Percentiles rank a stretch among this genome's conserved stretches.
phyloP scores from a whole-genome alignment of 2,797 vertebrate genomes.

The Sus cebifrons region DNA sequence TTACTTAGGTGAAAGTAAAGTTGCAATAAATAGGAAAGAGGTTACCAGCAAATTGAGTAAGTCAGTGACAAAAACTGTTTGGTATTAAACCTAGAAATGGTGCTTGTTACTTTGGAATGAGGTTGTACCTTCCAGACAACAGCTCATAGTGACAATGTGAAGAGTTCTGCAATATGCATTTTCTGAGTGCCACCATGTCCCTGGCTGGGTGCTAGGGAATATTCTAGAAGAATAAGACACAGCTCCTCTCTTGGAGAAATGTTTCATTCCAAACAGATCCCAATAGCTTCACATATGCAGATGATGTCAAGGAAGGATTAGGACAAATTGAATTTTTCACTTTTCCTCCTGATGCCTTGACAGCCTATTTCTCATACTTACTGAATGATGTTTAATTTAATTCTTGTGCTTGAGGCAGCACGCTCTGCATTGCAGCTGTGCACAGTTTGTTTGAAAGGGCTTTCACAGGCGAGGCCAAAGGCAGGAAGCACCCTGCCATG shows the following conservation, averaged over 20 bases:
- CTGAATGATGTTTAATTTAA: conserved; percentile 79
- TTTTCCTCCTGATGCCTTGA: conserved; percentile 59
- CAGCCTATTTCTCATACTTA: conserved; percentile 63
- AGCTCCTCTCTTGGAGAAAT: neutral
- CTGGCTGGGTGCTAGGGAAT: neutral
- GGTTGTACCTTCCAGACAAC: neutral
- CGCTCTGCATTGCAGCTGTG: conserved; percentile 37
- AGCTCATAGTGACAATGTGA: neutral
- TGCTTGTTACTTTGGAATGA: conserved; percentile 21
- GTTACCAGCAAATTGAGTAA: conserved; percentile 52
- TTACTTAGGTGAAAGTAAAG: conserved; percentile 56
- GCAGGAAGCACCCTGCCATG: conserved; percentile 54
- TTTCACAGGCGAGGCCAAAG: conserved; percentile 66
- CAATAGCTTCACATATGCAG: conserved; percentile 20
- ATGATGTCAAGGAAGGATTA: conserved; percentile 63
- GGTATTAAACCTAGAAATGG: conserved; percentile 27
- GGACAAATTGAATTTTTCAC: conserved; percentile 71
- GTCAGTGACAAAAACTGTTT: neutral
- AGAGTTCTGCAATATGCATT: neutral
- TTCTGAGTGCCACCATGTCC: neutral
- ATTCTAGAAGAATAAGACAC: conserved; percentile 47
- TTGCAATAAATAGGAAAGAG: conserved; percentile 61
- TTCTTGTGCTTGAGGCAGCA: conserved; percentile 43
- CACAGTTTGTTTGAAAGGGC: conserved; percentile 68
- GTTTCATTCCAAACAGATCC: neutral